A percentile compares a stretch with the other conserved stretches of the same genome.
Conservation (phyloP, 2,797 vertebrate species). For the Sphenodon punctatus region DNA sequence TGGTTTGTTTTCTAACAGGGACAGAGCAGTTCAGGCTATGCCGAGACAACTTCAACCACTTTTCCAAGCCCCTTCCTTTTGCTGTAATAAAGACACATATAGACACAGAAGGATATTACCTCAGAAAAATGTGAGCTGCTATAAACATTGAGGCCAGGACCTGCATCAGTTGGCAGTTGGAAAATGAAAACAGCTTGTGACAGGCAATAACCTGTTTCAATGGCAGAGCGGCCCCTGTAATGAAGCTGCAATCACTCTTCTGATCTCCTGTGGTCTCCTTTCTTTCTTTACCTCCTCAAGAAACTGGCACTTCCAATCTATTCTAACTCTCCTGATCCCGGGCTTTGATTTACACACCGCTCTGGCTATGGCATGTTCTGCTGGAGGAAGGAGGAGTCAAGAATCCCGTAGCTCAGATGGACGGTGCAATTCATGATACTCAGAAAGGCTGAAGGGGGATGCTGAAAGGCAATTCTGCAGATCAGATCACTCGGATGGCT, state of each 20-base stretch:
- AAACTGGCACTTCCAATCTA: conserved; percentile 53
- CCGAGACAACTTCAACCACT: neutral
- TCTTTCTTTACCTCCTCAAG: conserved; percentile 30
- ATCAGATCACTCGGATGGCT: too few relatives aligned
- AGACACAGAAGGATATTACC: neutral
- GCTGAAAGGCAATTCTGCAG: too few relatives aligned
- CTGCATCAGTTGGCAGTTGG: conserved; percentile 23
- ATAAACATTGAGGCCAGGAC: conserved; percentile 35
- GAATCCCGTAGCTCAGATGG: neutral
- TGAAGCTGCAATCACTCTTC: conserved; percentile 62
- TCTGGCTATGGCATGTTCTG: conserved; percentile 43
- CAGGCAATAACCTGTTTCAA: conserved; percentile 56
- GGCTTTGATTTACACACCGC: conserved; percentile 48
- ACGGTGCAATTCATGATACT: too few relatives aligned
- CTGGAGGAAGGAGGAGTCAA: conserved; percentile 36
- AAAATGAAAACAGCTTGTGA: conserved; percentile 58
- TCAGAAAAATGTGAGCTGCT: neutral
- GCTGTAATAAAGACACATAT: neutral
- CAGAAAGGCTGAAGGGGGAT: too few relatives aligned
- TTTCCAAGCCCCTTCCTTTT: neutral
- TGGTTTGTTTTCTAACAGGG: neutral
- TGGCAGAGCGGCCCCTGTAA: conserved; percentile 20
- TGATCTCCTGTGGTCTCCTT: conserved; percentile 23
- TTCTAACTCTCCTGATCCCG: conserved; percentile 39
- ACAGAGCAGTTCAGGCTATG: neutral